Percentiles rank a stretch among this genome's conserved stretches.
phyloP scores from a whole-genome alignment of 2,113 vertebrate species.

The Rhea pennata region DNA sequence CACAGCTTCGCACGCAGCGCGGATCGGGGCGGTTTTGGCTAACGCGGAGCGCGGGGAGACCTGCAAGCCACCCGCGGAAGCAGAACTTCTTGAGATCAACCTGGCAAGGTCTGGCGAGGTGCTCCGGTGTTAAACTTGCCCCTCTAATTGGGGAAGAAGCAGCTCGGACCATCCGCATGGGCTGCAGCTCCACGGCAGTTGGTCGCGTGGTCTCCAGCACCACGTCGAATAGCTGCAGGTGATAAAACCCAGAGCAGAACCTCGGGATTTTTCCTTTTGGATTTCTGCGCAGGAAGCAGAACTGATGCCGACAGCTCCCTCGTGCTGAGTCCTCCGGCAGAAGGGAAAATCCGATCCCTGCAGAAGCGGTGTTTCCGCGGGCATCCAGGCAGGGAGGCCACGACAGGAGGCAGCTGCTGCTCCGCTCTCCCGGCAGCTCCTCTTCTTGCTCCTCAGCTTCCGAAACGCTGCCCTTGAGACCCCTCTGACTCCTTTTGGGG shows the following conservation, averaged over 20 bases:
- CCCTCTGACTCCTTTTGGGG: too few relatives aligned
- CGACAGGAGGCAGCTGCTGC: too few relatives aligned
- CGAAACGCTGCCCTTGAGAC: too few relatives aligned
- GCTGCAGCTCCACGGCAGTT: neutral
- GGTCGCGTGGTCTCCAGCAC: neutral
- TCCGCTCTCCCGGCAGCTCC: too few relatives aligned
- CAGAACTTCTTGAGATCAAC: too few relatives aligned
- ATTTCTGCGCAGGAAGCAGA: accelerated
- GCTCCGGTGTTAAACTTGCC: neutral
- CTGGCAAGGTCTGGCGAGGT: neutral
- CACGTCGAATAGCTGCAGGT: neutral
- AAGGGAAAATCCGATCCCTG: neutral
- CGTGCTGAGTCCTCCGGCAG: neutral
- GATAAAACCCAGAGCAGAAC: neutral
- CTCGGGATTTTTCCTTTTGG: accelerated
- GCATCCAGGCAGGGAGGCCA: too few relatives aligned
- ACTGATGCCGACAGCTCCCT: neutral
- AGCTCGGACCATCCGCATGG: neutral
- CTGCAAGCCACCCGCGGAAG: too few relatives aligned
- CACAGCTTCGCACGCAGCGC: too few relatives aligned
- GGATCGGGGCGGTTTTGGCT: accelerated
- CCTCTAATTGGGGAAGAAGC: neutral
- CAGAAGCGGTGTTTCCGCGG: neutral
- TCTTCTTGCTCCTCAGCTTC: too few relatives aligned
- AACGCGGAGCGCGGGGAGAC: too few relatives aligned